Evolutionary conservation across 1,140 invertebrate genomes (phyloP), one percentile per base, ranked within the genome.

Genomic region (Cylas formicarius): DNA sequence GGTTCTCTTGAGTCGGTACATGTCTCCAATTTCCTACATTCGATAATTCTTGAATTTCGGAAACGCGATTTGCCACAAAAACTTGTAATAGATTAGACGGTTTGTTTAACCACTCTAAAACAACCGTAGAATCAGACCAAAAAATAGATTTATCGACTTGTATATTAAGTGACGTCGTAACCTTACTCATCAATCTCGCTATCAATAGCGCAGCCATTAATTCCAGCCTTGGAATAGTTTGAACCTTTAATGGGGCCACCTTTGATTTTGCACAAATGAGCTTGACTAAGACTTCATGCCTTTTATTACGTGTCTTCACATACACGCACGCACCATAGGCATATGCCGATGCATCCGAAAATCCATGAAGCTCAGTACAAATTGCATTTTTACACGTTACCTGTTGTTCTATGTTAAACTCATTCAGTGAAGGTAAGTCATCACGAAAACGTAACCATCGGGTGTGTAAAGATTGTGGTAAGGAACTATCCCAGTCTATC

Each of bases 271-370:
- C 49, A 13, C 48, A 56, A 56, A 53, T 1, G 16, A 44, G n/a
- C 42, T 35, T 38, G 58, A 29, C 26, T 2, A 14, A 0, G 4
- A 36, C 34, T 28, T 38, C 11, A 6, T 14, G 37, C 7, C 31
- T 19, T 44, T 28, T 1, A 44, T 59, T 22, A 6, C 9, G 7
- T 8, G 22, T 48, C 18, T 56, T 41, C 10, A 65, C 9, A 38
- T 70, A 72, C n/a, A 69, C 28, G 24, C 57, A 63, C 0, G 62
- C 63, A 23, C 60, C 67, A 48, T 67, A 70, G 8, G 60, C 67
- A 0, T 29, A 36, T 37, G 58, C 50, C 4, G 57, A 63, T 0
- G 65, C 62, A 52, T 71, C 67, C 9, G 41, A 51, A 51, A 70
- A 72, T 7, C 61, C 62, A 43, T 66, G 58, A 0, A 66, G 10